phyloP scores from a whole-genome alignment of 2,888 invertebrate genomes.

The Sphecodes monilicornis region DNA sequence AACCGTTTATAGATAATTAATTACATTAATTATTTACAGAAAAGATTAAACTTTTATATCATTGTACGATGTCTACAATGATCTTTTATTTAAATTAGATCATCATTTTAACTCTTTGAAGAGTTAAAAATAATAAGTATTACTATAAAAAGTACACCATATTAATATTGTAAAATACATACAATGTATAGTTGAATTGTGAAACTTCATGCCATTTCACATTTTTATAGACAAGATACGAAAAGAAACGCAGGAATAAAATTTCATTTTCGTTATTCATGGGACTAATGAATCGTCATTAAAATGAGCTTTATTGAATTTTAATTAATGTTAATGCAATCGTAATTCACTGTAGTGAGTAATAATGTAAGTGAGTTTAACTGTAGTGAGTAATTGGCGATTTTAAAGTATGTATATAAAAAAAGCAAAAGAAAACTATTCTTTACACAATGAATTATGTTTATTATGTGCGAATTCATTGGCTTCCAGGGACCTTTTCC shows the following conservation, averaged over 20 bases:
- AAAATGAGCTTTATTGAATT: neutral
- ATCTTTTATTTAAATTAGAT: neutral
- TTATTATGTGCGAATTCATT: neutral
- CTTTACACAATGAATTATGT: neutral
- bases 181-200: neutral
- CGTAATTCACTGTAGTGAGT: neutral
- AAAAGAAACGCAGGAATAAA: neutral
- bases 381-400: conserved; percentile 23
- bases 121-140: neutral
- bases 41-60: neutral
- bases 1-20: neutral
- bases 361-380: no score
- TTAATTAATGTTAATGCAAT: neutral
- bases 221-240: neutral
- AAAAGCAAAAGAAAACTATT: neutral
- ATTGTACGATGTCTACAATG: neutral
- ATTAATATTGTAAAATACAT: neutral
- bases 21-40: neutral
- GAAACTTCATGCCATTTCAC: neutral
- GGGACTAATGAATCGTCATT: neutral
- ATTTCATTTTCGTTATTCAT: neutral
- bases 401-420: neutral
- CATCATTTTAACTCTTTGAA: neutral
- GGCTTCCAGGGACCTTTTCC: neutral
- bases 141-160: neutral